Percentiles rank a stretch among this genome's conserved stretches.
These are phyloP conservation scores for Amphiura filiformis DNA, from an alignment of 35 echinoderm and acorn worm genomes.

Conservation along the genomic window DNA sequence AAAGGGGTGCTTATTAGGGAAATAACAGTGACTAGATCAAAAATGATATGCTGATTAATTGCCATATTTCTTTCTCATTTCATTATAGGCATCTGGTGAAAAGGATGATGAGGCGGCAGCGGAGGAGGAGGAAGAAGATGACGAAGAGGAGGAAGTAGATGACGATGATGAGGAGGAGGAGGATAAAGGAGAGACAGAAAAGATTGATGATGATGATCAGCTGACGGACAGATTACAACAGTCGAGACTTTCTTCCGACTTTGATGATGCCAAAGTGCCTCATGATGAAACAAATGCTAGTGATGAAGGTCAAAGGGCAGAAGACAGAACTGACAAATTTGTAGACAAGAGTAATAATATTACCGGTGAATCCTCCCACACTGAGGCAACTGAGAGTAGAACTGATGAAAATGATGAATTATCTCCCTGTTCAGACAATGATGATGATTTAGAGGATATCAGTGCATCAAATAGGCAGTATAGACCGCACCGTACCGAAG, in stretches of 20 bases:
- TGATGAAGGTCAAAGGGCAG: no score
- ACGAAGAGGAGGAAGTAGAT: constrained; percentile 26
- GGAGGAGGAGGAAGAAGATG: constrained; percentile 3
- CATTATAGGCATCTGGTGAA: neutral
- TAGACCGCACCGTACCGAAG: constrained; percentile 60
- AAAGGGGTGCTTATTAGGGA: no score
- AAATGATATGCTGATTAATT: no score
- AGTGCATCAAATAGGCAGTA: constrained; percentile 61
- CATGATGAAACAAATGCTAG: no score
- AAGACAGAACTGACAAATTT: no score
- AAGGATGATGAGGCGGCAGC: constrained; percentile 10
- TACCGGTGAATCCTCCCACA: no score
- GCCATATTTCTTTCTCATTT: no score
- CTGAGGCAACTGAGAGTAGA: no score
- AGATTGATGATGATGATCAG: neutral
- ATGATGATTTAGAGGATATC: constrained; percentile 67
- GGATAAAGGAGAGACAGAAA: constrained; percentile 18
- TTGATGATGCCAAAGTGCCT: neutral
- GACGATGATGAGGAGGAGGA: no score
- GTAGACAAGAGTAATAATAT: no score
- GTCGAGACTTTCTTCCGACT: neutral
- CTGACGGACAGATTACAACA: constrained; percentile 8
- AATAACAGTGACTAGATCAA: no score
- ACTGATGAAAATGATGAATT: neutral
- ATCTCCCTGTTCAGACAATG: constrained; percentile 9